Evolutionary conservation across 2,797 vertebrate species (phyloP).

Genomic region (Macroramphosus scolopax): DNA sequence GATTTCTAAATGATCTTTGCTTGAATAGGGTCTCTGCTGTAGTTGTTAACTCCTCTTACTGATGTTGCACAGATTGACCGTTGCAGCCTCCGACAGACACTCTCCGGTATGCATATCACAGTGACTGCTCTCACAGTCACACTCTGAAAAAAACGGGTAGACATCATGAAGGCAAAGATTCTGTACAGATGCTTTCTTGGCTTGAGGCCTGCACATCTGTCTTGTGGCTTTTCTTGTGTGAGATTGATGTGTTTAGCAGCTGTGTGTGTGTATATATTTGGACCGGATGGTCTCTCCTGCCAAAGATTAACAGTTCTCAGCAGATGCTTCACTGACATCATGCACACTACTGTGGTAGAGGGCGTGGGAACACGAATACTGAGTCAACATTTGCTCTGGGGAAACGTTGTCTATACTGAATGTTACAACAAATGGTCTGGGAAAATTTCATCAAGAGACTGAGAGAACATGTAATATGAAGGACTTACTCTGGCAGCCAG

Average conservation of each 20-base stretch:
- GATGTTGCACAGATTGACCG: slow-evolving; percentile 84
- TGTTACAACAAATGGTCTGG: slow-evolving; percentile 11
- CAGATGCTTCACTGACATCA: slow-evolving; percentile 54
- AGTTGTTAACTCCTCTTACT: slow-evolving; percentile 58
- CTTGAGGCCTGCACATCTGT: slow-evolving; percentile 52
- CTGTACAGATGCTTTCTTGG: slow-evolving; percentile 39
- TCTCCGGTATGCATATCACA: slow-evolving; percentile 91
- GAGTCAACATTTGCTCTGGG: slow-evolving; percentile 23
- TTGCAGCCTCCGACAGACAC: slow-evolving; percentile 83
- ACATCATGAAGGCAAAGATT: slow-evolving; percentile 9
- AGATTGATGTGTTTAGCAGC: slow-evolving; percentile 45
- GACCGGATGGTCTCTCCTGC: slow-evolving; percentile 34
- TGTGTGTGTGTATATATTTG: too few relatives aligned
- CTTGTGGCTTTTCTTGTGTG: slow-evolving; percentile 31
- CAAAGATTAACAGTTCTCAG: slow-evolving; percentile 26
- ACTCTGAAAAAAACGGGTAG: slow-evolving; percentile 73
- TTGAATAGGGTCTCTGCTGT: neutral
- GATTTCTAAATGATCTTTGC: too few relatives aligned
- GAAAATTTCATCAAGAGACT: neutral
- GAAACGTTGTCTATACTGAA: slow-evolving; percentile 14
- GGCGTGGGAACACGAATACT: slow-evolving; percentile 51
- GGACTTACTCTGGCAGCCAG: slow-evolving; percentile 82
- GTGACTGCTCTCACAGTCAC: slow-evolving; percentile 86
- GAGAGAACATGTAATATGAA: too few relatives aligned
- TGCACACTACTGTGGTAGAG: slow-evolving; percentile 26